Percentiles rank a stretch among this genome's conserved stretches.
phyloP scores from a whole-genome alignment of 1,140 invertebrate genomes.

The Drosophila carrolli region DNA sequence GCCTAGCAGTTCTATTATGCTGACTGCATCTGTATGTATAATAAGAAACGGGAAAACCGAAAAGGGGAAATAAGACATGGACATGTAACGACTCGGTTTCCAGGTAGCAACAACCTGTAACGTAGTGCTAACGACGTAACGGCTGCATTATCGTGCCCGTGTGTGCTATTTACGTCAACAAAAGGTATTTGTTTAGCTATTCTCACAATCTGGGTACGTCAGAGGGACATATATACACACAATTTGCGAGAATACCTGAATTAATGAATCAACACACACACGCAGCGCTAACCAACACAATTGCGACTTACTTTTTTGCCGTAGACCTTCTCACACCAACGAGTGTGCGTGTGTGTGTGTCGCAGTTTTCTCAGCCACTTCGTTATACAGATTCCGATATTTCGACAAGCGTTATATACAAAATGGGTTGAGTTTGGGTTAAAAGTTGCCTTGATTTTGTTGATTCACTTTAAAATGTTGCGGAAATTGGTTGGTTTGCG shows the following conservation, averaged over 20 bases:
- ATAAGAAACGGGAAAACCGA: slow-evolving; percentile 26
- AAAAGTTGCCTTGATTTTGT: slow-evolving; percentile 68
- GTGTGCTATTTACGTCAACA: slow-evolving; percentile 62
- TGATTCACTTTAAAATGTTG: slow-evolving; percentile 58
- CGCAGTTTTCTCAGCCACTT: slow-evolving; percentile 73
- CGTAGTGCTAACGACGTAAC: slow-evolving; percentile 39
- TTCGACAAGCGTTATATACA: slow-evolving; percentile 47
- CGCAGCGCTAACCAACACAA: slow-evolving; percentile 54
- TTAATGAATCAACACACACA: slow-evolving; percentile 52
- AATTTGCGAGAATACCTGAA: slow-evolving; percentile 47
- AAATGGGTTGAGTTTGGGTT: slow-evolving; percentile 57
- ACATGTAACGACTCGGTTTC: slow-evolving; percentile 20
- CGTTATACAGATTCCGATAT: slow-evolving; percentile 63
- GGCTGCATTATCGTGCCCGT: slow-evolving; percentile 22
- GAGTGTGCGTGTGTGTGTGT: slow-evolving; percentile 62
- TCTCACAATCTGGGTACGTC: slow-evolving; percentile 25
- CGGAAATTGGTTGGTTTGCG: slow-evolving; percentile 45
- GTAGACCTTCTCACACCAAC: slow-evolving; percentile 79
- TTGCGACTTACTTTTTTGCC: slow-evolving; percentile 81
- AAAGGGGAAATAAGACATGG: slow-evolving; percentile 18
- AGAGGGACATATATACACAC: slow-evolving; percentile 4
- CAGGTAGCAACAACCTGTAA: slow-evolving; percentile 50
- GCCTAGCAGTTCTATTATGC: slow-evolving; percentile 10
- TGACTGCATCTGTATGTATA: slow-evolving; percentile 31
- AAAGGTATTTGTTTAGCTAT: slow-evolving; percentile 47